Evolutionary conservation across 2,888 invertebrate species (phyloP), one percentile per base, ranked within the genome.

Genomic region (Sipha maydis): DNA sequence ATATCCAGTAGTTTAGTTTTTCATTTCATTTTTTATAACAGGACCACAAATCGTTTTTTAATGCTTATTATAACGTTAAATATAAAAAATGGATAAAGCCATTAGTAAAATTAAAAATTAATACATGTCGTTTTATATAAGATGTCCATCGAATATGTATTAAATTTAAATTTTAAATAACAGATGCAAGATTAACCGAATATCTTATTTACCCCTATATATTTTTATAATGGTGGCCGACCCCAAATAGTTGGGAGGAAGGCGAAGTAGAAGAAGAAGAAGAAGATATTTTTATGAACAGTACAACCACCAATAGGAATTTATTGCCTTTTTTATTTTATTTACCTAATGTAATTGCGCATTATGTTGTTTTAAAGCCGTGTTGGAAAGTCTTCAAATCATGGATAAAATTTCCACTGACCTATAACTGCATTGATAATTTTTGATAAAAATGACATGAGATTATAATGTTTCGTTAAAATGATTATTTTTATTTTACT

Each of bases 71-170:
- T 41, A 56, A n/a, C n/a, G 19, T 19, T 56, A 85, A 79, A 56
- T 31, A 31, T 21, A 67, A 48, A 76, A 25, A 76, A 76, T 31
- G 67, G 48, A 19, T 17, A 9, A 67, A 85, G 31, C 48, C 41
- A 78, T 85, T 69, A 85, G 77, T 69, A 85, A 85, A 69, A 85
- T 78, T 78, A 67, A 48, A 78, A 69, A 77, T 85, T 54, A 48
- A 25, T 34, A 25, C 48, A 41, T 31, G 25, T 1, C 19, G 7
- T 31, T 69, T 19, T 56, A 56, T 8, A 28, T 11, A n/a, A 73
- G 14, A 19, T 28, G 9, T 69, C 34, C 25, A 71, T 54, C 28
- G 19, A 80, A 38, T 67, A 67, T 41, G 21, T 61, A 61, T 61
- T 79, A 79, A 61, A 41, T 61, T 67, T 80, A 41, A 28, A 41